phyloP scores from a whole-genome alignment of 2,888 invertebrate species.

The Mechanitis mazaeus region DNA sequence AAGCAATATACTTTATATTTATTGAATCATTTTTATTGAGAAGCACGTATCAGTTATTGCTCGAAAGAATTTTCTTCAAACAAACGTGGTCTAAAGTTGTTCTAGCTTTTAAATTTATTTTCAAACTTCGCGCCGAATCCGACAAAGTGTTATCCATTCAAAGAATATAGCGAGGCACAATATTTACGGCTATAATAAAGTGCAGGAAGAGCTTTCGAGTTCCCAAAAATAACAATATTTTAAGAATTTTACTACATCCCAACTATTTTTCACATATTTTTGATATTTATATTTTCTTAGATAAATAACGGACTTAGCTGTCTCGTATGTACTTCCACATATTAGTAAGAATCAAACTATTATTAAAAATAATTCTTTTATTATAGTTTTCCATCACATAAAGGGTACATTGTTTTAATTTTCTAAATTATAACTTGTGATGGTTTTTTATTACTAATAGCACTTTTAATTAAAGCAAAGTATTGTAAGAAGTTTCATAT shows the following conservation, averaged over 20 bases:
- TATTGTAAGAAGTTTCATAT: no score
- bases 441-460: no score
- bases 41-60: conserved; percentile 45
- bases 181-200: conserved; percentile 17
- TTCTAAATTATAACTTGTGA: no score
- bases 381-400: no score
- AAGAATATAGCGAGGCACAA: conserved; percentile 31
- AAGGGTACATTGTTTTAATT: no score
- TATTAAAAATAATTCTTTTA: no score
- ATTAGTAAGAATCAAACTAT: no score
- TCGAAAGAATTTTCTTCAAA: conserved; percentile 44
- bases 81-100: conserved; percentile 49
- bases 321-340: no score
- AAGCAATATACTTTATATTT: neutral
- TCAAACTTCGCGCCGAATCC: conserved; percentile 49
- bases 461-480: no score
- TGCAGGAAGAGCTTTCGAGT: neutral
- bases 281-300: no score
- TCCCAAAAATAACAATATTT: neutral
- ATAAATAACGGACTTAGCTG: no score
- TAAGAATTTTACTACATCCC: neutral
- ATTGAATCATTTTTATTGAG: conserved; percentile 20
- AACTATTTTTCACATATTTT: no score
- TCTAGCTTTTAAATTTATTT: conserved; percentile 57
- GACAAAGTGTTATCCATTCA: conserved; percentile 44